phyloP scores from a whole-genome alignment of 2,888 invertebrate genomes.

The Ceriagrion tenellum region DNA sequence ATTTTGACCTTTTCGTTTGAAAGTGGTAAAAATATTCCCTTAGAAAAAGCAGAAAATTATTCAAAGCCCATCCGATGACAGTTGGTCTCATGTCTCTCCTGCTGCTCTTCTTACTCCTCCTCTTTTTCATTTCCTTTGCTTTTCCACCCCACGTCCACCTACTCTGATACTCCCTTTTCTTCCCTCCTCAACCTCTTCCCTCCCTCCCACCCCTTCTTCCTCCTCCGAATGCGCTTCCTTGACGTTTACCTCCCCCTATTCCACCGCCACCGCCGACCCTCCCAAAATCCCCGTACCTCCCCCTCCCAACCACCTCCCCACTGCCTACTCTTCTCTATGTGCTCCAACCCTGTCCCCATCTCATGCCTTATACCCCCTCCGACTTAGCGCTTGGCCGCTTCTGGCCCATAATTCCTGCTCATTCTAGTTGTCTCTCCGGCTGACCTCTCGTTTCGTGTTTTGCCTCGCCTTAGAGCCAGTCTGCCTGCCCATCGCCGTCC shows the following conservation, averaged over 20 bases:
- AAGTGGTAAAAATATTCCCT: too few relatives aligned
- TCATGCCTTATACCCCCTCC: not conserved
- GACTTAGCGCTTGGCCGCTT: constrained; percentile 30
- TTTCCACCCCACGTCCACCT: not conserved
- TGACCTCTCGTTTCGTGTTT: constrained; percentile 59
- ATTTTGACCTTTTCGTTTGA: too few relatives aligned
- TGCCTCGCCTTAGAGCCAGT: constrained; percentile 46
- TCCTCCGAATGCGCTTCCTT: not conserved
- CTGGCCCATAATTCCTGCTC: constrained; percentile 59
- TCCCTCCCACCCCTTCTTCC: not conserved
- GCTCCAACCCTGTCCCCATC: not conserved
- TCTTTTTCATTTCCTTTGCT: too few relatives aligned
- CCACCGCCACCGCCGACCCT: not conserved
- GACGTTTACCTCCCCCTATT: not conserved
- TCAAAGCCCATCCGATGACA: too few relatives aligned
- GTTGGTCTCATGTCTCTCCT: not conserved
- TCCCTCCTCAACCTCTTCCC: not conserved
- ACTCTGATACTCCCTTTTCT: not conserved
- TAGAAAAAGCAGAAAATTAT: too few relatives aligned
- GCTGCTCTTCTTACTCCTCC: too few relatives aligned
- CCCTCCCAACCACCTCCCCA: not conserved
- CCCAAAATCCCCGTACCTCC: not conserved
- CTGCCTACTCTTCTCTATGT: not conserved
- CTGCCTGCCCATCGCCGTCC: constrained; percentile 35
- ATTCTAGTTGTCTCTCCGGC: constrained; percentile 52